phyloP scores from a whole-genome alignment of 1,140 invertebrate genomes.

The Bilobella aurantiaca region DNA sequence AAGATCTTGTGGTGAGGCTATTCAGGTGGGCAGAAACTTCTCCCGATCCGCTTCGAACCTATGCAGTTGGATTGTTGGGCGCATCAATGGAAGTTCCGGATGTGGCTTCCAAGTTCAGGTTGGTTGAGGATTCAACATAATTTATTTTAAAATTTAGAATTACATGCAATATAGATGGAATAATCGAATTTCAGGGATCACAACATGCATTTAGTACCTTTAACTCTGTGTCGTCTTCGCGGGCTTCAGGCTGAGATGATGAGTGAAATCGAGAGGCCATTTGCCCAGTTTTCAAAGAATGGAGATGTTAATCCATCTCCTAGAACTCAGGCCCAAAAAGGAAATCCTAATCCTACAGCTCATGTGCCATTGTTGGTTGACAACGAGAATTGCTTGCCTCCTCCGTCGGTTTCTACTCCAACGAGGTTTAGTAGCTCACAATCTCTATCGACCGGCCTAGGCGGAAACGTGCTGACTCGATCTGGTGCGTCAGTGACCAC shows the following conservation, averaged over 20 bases:
- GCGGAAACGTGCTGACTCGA: too few relatives aligned
- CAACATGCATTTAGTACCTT: conserved; percentile 72
- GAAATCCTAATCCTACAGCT: background rate
- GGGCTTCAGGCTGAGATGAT: conserved; percentile 50
- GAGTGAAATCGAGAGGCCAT: conserved; percentile 30
- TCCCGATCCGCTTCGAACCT: conserved; percentile 79
- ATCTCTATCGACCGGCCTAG: too few relatives aligned
- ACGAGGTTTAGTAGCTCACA: too few relatives aligned
- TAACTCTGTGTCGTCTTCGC: conserved; percentile 72
- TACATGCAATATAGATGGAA: conserved; percentile 24
- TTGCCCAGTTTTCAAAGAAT: conserved; percentile 20
- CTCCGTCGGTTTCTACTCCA: too few relatives aligned
- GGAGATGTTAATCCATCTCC: background rate
- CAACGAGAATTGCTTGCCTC: too few relatives aligned
- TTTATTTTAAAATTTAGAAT: background rate
- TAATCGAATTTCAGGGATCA: conserved; percentile 57
- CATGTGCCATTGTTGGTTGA: too few relatives aligned
- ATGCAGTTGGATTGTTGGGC: conserved; percentile 83
- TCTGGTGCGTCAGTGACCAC: too few relatives aligned
- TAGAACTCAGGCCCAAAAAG: background rate
- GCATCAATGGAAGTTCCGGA: conserved; percentile 95
- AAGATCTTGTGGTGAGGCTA: conserved; percentile 70
- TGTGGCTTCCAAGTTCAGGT: conserved; percentile 73
- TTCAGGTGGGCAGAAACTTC: conserved; percentile 80
- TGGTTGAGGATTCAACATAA: too few relatives aligned